phyloP scores from a whole-genome alignment of 2,888 invertebrate genomes.

The Timema cristinae region DNA sequence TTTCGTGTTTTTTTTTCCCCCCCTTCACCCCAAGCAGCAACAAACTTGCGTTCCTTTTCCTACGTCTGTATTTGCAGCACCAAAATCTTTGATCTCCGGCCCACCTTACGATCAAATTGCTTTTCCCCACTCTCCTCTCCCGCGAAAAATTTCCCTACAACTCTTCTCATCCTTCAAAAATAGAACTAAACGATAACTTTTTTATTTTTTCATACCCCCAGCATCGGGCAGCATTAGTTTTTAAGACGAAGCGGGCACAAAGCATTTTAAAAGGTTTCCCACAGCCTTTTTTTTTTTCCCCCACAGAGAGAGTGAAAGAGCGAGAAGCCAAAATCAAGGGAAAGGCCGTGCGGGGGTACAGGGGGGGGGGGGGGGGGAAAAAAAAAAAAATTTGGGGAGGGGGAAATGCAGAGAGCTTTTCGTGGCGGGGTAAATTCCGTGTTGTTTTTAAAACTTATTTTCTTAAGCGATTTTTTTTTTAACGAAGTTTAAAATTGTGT shows the following conservation, averaged over 20 bases:
- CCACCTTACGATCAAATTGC: slow-evolving; percentile 52
- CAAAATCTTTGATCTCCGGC: slow-evolving; percentile 46
- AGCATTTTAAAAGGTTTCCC: slow-evolving; percentile 29
- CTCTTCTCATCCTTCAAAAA: slow-evolving; percentile 42
- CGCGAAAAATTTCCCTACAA: slow-evolving; percentile 9
- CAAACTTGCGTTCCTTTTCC: not conserved
- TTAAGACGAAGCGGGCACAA: slow-evolving; percentile 29
- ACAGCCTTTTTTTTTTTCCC: not conserved
- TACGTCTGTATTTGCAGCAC: slow-evolving; percentile 1
- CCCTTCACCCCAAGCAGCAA: no score
- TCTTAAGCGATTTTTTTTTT: slow-evolving; percentile 8
- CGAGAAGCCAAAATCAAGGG: not conserved
- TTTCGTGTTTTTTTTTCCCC: no score
- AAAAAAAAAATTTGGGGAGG: not conserved
- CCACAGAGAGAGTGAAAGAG: not conserved
- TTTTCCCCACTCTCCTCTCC: slow-evolving; percentile 49
- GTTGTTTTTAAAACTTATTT: slow-evolving; percentile 1
- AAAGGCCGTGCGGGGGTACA: no score
- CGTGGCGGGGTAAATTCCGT: slow-evolving; percentile 19
- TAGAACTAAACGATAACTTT: slow-evolving; percentile 60
- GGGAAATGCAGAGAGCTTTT: slow-evolving; percentile 8
- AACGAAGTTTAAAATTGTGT: slow-evolving; percentile 15
- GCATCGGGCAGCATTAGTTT: slow-evolving; percentile 30
- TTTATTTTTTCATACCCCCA: slow-evolving; percentile 56
- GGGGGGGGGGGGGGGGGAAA: no score